phyloP scores from a whole-genome alignment of 2,888 invertebrate genomes.

The Epistrophella euchroma region DNA sequence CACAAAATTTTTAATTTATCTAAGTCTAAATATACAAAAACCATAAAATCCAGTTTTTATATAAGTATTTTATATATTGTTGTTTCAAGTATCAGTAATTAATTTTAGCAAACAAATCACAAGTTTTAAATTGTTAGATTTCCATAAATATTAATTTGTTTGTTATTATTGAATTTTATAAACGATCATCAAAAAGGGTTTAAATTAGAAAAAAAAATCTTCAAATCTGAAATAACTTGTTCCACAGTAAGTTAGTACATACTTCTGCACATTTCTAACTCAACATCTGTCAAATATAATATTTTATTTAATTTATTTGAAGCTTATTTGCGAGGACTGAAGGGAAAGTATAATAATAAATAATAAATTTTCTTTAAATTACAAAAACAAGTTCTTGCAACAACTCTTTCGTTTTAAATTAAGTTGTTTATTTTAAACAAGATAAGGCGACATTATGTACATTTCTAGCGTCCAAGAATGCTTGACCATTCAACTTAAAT shows the following conservation, averaged over 20 bases:
- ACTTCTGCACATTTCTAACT: too few species aligned
- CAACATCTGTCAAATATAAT: neutral
- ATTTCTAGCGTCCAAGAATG: too few species aligned
- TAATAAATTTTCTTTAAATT: neutral
- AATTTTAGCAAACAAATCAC: neutral
- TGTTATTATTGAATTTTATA: neutral
- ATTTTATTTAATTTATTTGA: neutral
- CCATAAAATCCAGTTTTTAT: neutral
- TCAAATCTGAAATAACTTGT: neutral
- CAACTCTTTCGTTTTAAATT: constrained; percentile 3
- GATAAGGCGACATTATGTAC: too few species aligned
- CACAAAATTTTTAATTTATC: too few species aligned
- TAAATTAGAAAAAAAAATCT: neutral
- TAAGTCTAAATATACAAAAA: too few species aligned
- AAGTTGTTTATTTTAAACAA: too few species aligned
- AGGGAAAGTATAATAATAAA: neutral
- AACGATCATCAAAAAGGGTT: neutral
- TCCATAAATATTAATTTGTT: neutral
- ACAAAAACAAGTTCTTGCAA: neutral
- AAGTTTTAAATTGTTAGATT: neutral
- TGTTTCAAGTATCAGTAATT: neutral
- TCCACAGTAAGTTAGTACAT: neutral
- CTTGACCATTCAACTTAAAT: too few species aligned
- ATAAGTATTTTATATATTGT: neutral
- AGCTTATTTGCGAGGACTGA: neutral